Evolutionary conservation across 2,113 vertebrate genomes (phyloP).

Genomic region (Megaceryle torquata): DNA sequence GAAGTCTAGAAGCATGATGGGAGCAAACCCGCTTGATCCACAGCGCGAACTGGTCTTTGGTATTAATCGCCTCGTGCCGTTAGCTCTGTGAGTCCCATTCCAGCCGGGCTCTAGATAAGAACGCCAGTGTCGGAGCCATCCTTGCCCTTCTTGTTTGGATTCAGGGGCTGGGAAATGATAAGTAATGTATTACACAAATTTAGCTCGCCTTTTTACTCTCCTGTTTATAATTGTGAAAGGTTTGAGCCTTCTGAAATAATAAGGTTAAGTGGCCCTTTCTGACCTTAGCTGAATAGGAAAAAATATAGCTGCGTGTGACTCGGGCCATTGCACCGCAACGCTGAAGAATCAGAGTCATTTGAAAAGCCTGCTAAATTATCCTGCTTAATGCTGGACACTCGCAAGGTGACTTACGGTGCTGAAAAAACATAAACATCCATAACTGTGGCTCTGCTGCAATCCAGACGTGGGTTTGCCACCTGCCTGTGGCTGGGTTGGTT

Average conservation of each 20-base stretch:
- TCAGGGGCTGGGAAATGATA: background rate
- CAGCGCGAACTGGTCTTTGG: background rate
- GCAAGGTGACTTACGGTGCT: conserved; percentile 29
- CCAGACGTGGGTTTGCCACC: background rate
- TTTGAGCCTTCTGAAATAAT: conserved; percentile 38
- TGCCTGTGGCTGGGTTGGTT: background rate
- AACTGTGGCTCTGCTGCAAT: background rate
- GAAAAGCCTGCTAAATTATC: conserved; percentile 47
- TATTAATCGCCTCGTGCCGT: background rate
- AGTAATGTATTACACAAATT: conserved; percentile 3
- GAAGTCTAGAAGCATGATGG: background rate
- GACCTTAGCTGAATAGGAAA: conserved; percentile 16
- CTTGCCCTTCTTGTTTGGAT: background rate
- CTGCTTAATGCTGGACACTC: background rate
- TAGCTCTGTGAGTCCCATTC: background rate
- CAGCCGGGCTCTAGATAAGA: background rate
- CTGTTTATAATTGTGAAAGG: conserved; percentile 28
- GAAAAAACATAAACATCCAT: background rate
- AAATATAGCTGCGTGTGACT: conserved; percentile 32
- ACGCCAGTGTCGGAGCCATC: background rate
- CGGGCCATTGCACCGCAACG: background rate
- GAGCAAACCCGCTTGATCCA: background rate
- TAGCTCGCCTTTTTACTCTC: background rate
- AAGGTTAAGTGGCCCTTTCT: conserved; percentile 31
- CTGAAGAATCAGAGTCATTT: background rate